A percentile compares a stretch with the other conserved stretches of the same genome.
Evolutionary conservation across 2,797 vertebrate species (phyloP).

Genomic region (Agapornis canus): DNA sequence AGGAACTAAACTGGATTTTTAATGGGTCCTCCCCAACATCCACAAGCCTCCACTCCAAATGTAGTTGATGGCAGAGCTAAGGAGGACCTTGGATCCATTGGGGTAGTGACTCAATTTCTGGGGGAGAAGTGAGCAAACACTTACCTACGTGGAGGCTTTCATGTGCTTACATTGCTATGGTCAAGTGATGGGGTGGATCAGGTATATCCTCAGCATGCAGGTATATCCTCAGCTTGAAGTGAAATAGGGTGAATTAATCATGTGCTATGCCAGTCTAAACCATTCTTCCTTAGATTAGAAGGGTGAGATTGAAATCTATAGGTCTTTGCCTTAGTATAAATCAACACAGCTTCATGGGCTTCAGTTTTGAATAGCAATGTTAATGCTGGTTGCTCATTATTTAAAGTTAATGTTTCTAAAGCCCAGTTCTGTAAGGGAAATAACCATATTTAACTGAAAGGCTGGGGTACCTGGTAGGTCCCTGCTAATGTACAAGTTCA

Average conservation of each 20-base stretch:
- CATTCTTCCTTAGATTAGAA: not conserved
- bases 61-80: not conserved
- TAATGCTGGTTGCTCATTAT: not conserved
- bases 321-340: not conserved
- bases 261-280: not conserved
- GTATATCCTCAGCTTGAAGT: not conserved
- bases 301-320: not conserved
- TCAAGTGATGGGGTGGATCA: not conserved
- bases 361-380: not conserved
- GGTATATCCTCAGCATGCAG: not conserved
- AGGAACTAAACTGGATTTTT: not conserved
- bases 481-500: not conserved
- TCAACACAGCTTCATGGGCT: not conserved
- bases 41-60: not conserved
- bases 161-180: not conserved
- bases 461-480: not conserved
- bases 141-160: not conserved
- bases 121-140: not conserved
- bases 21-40: not conserved
- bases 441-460: not conserved
- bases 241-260: not conserved
- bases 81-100: not conserved
- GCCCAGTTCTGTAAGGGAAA: not conserved
- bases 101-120: not conserved
- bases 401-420: constrained; percentile 1